Base-by-base conservation (phyloP, 2,888 invertebrate genomes). In the Malthinus flaveolus region DNA sequence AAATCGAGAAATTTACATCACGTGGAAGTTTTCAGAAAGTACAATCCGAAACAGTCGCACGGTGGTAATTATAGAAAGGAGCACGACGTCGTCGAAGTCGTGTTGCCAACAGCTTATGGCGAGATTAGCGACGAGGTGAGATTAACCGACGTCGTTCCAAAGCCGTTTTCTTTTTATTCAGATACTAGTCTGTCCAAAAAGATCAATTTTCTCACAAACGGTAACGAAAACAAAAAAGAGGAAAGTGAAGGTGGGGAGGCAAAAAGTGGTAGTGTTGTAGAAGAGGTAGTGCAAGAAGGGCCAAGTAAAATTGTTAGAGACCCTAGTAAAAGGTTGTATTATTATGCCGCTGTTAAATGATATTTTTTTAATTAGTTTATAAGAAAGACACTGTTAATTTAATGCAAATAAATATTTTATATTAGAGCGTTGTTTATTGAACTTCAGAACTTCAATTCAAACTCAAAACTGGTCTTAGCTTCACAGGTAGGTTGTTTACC, bases 271-370 rank as follows among this genome's bases (percentile, higher is more conserved):
- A 56, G 55, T 32, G 47, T 13, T 10, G 35, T 39, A 15, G 59
- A 56, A 39, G 15, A 9, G 11, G 39, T 45, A 10, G 31, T 6
- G 13, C 39, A 23, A n/a, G 11, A 42, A 42, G 9, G 15, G 4
- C 56, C 49, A 23, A 37, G 61, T 53, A 68, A 74, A 63, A 71
- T 59, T 32, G 36, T 77, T 49, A 78, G 75, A 66, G 78, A 79
- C 71, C 78, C 79, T 36, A 73, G 73, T 57, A 75, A 75, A 65
- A 68, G 78, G 65, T 68, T 75, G 62, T 78, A 78, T 69, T 78
- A 69, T 68, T 79, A 78, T 61, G 77, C 75, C 46, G 70, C 71
- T 42, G 56, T 69, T 61, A 69, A 68, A 65, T 62, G 35, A 49
- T 39, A 3, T 3, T 5, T 23, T 23, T 23, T 33, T 54, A 42